Percentiles rank a stretch among this genome's conserved stretches.
These are phyloP conservation scores for Ruditapes philippinarum DNA, from an alignment of 1,140 invertebrate genomes.

Conservation along the genomic window DNA sequence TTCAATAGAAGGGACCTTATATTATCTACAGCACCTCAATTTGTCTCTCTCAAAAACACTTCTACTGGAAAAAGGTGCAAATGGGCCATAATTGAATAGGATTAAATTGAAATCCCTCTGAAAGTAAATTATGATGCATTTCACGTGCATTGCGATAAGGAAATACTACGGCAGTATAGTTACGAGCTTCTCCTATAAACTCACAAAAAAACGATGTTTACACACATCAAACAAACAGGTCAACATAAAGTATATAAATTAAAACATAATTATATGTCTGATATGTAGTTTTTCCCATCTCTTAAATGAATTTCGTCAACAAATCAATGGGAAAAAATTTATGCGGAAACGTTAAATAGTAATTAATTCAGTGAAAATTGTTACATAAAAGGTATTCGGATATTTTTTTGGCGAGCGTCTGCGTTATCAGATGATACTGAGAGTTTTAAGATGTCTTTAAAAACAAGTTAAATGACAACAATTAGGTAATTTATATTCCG, in stretches of 20 bases:
- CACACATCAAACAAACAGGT: too few species aligned
- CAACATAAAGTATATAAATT: not conserved
- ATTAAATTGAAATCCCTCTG: too few species aligned
- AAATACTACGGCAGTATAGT: too few species aligned
- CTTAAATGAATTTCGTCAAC: not conserved
- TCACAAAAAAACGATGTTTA: too few species aligned
- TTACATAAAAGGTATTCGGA: conserved; percentile 29
- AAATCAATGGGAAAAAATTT: not conserved
- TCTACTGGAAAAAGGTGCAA: too few species aligned
- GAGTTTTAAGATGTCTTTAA: conserved; percentile 30
- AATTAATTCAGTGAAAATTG: not conserved
- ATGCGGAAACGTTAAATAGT: not conserved
- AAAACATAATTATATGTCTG: not conserved
- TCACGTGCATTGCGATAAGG: too few species aligned
- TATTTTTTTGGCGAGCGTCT: conserved; percentile 3
- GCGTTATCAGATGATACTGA: conserved; percentile 16
- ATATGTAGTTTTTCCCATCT: not conserved
- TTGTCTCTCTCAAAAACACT: too few species aligned
- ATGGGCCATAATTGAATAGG: too few species aligned
- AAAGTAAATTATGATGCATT: too few species aligned
- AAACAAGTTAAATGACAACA: conserved; percentile 3
- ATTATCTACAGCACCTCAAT: too few species aligned
- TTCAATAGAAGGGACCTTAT: too few species aligned
- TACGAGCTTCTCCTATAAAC: too few species aligned
- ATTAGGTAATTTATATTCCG: not conserved